Percentiles rank a stretch among this genome's conserved stretches.
Conservation (phyloP, 2,113 vertebrate genomes). For the Sylvicapra grimmia region DNA sequence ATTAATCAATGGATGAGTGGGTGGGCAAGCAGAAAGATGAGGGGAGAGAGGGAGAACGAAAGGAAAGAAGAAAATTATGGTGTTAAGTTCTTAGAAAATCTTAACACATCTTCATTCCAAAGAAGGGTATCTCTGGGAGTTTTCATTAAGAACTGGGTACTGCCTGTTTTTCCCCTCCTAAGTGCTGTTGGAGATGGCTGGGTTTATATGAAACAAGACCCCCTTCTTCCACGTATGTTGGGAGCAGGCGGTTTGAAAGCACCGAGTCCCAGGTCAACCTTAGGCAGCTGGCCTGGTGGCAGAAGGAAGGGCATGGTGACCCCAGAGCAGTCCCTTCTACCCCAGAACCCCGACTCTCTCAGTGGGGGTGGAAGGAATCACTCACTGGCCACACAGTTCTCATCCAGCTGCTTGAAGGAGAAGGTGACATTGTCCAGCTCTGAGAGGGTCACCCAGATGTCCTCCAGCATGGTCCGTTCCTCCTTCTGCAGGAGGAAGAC, state of each 20-base stretch:
- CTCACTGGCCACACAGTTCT: conserved; percentile 95
- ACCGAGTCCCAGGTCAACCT: neutral
- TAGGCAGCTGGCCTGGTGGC: neutral
- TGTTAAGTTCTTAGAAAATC: neutral
- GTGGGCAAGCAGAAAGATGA: neutral
- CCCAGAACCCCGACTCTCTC: neutral
- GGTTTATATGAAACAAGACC: neutral
- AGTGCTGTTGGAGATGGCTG: neutral
- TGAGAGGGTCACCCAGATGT: conserved; percentile 90
- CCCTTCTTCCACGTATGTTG: accelerated
- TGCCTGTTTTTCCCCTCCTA: neutral
- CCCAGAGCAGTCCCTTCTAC: neutral
- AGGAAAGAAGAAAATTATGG: neutral
- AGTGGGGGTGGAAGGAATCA: neutral
- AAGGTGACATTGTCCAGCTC: conserved; percentile 96
- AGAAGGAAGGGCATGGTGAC: neutral
- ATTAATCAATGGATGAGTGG: neutral
- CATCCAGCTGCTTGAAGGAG: conserved; percentile 93
- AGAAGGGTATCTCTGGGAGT: neutral
- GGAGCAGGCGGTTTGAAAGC: neutral
- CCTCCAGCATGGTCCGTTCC: conserved; percentile 94
- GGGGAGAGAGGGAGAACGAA: too few relatives aligned
- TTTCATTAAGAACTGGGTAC: neutral
- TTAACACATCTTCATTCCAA: neutral
- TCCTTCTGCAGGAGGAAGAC: conserved; percentile 84